Base-by-base conservation (phyloP, 2,888 invertebrate genomes). In the Drosophila birchii region DNA sequence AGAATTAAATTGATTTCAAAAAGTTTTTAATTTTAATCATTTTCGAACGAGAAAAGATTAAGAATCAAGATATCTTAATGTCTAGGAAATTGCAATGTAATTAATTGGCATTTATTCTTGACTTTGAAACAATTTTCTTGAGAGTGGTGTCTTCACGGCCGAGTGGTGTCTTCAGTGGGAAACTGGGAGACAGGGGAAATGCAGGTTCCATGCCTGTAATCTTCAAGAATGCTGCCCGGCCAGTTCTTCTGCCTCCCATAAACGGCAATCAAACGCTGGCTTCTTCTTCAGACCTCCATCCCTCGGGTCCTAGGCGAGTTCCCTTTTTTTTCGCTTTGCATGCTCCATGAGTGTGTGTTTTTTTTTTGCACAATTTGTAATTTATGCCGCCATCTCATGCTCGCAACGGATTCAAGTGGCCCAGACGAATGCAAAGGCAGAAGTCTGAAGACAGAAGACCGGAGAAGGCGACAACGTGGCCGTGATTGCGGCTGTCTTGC, bases 341-440 rank as follows among this genome's bases (percentile, higher is more conserved):
- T 44, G 55, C 51, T 9, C 20, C 58, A 51, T 62, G 39, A 58
- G 39, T 79, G 63, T 79, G 63, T 51, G 62, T 36, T 43, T 71
- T 75, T 71, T 75, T 51, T 69, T 67, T 71, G 68, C 76, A 69
- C 79, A 82, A 81, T 82, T 79, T 86, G 81, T 82, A 87, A 87
- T 87, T 87, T 85, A 87, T 85, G 86, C 81, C 75, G 66, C 75
- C 75, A 68, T 80, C 79, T 77, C 77, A 71, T 75, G 79, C 73
- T 39, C n/a, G 63, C 60, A 68, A 47, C 39, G 67, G 79, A 69
- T 81, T 83, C 78, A 74, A 86, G 81, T 79, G 81, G 61, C 74
- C 71, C 84, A 78, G 79, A 76, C 84, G 75, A 79, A 79, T 83
- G 83, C 74, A 63, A 72, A 69, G 58, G 39, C 60, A 29, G 49